Evolutionary conservation across 2,797 vertebrate species (phyloP), one percentile per base, ranked within the genome.

Genomic region (Gorsachius magnificus): DNA sequence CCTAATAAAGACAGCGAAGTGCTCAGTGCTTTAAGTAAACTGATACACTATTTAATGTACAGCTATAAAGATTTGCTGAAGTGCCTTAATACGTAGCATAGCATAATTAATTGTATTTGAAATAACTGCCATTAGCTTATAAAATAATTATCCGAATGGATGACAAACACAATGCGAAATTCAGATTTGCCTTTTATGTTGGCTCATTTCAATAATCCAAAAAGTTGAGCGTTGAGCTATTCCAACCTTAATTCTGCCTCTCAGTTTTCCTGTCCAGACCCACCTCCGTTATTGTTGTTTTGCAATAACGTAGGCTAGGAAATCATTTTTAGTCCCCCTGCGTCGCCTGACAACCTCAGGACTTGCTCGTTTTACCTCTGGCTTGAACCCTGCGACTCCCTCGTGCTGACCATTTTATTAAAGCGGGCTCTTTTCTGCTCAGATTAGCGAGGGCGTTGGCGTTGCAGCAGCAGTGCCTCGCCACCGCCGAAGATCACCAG

Each of bases 151-250:
- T 41, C 70, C 19, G 86, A 63, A 76, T 28, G 57, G 65, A 90
- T n/a, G 58, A 81, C 43, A 96, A 95, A 89, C 82, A 88, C 35
- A 66, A 90, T 69, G 51, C 29, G 43, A 94, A 89, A 75, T 45
- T 58, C 76, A 83, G 61, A 83, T 91, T 72, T n/a, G 10, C 1
- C 3, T 78, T 70, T 90, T 69, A 43, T n/a, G 5, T 31, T n/a
- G 54, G 13, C 71, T 88, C 58, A 48, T 5, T 51, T 71, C 75
- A 80, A 11, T 28, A 46, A 78, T 46, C 21, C 21, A 29, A 71
- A 25, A 81, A 77, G 36, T 13, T 54, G 28, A 50, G 31, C 1
- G 14, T 57, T 36, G 20, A 63, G 19, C 56, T 69, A 12, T 19
- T 82, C 51, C 38, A 81, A 33, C 8, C 46, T 43, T 33, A 81